phyloP scores from a whole-genome alignment of 64 coral and sea anemone species.

The Trachythela sp. region DNA sequence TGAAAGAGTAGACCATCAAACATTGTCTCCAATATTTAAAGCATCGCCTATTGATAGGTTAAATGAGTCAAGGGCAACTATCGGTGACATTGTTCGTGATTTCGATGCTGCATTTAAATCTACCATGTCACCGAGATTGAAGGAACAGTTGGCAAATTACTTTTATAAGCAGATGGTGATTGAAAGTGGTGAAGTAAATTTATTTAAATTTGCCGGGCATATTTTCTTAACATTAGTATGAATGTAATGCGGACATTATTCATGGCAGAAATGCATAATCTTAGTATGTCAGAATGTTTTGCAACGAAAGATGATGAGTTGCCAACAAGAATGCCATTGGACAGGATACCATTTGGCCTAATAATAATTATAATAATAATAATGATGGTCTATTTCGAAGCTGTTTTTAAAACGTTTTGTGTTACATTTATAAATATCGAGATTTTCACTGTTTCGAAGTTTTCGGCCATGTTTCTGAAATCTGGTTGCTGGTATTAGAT shows the following conservation, averaged over 20 bases:
- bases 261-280: not conserved
- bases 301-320: not conserved
- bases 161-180: not conserved
- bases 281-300: not conserved
- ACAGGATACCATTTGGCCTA: not conserved
- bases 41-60: not conserved
- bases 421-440: too few relatives aligned
- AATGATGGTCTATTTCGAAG: too few relatives aligned
- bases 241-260: slow-evolving; percentile 3
- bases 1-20: not conserved
- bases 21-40: not conserved
- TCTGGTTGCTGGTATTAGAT: too few relatives aligned
- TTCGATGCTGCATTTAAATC: not conserved
- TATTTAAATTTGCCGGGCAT: not conserved
- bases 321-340: not conserved
- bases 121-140: not conserved
- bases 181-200: not conserved
- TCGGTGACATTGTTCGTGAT: slow-evolving; percentile 9
- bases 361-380: too few relatives aligned
- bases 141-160: not conserved
- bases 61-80: not conserved
- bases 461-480: too few relatives aligned
- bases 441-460: too few relatives aligned
- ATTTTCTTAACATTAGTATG: not conserved
- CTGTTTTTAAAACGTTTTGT: too few relatives aligned